Conservation (phyloP, 2,113 vertebrate species). For the Centrocercus urophasianus region DNA sequence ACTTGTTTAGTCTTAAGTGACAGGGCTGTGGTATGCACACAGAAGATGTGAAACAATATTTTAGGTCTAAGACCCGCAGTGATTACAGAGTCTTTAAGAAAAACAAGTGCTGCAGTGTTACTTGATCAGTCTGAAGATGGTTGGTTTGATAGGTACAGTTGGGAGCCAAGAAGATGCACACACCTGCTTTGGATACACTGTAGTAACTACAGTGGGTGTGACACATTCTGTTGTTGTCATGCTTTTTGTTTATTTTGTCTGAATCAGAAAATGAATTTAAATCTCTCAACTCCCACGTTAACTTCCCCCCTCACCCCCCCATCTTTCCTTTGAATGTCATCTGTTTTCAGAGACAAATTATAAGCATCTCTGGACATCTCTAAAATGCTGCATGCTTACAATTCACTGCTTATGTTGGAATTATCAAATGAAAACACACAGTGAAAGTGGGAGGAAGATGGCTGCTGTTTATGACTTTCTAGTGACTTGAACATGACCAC, state of each 20-base stretch:
- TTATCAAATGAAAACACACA: not conserved
- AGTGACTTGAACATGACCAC: not conserved
- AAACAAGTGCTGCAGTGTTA: not conserved
- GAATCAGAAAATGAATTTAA: not conserved
- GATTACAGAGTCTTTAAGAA: not conserved
- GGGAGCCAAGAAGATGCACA: not conserved
- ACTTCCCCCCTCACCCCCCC: not conserved
- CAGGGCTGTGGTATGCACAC: not conserved
- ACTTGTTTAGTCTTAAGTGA: not conserved
- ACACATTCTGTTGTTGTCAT: not conserved
- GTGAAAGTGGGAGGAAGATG: not conserved
- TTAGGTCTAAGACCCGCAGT: not conserved
- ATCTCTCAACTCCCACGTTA: not conserved
- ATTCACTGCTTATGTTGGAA: not conserved
- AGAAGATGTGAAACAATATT: not conserved
- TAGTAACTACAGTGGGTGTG: not conserved
- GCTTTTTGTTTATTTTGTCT: conserved; percentile 16
- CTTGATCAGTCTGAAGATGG: not conserved
- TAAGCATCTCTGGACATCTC: not conserved
- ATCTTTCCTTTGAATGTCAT: not conserved
- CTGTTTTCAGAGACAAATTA: conserved; percentile 10
- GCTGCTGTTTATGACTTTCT: not conserved
- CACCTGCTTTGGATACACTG: not conserved
- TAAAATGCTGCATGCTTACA: not conserved
- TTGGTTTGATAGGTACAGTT: not conserved